phyloP scores from a whole-genome alignment of 2,797 vertebrate genomes.

The Morelia viridis region DNA sequence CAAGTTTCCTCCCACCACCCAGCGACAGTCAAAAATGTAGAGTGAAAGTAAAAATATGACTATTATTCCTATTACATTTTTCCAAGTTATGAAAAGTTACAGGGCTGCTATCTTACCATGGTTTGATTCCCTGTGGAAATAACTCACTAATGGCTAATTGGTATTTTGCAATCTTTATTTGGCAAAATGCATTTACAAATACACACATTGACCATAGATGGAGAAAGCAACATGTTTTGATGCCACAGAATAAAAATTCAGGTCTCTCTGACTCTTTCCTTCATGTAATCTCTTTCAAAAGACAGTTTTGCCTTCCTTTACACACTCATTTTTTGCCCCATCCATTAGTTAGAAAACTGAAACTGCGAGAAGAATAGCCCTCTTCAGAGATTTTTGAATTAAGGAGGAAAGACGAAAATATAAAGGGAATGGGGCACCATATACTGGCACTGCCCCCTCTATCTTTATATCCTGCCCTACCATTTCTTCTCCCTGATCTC shows the following conservation, averaged over 20 bases:
- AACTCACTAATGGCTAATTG: background rate
- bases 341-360: background rate
- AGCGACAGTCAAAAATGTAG: background rate
- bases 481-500: background rate
- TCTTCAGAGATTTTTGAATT: background rate
- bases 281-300: background rate
- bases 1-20: background rate
- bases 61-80: background rate
- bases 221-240: background rate
- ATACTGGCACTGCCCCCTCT: background rate
- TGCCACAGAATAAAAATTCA: background rate
- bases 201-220: background rate
- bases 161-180: background rate
- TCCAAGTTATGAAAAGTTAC: background rate
- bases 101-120: background rate
- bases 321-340: background rate
- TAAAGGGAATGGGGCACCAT: background rate
- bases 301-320: background rate
- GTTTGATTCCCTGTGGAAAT: background rate
- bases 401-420: background rate
- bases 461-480: background rate
- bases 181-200: background rate
- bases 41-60: background rate
- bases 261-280: background rate
- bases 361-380: background rate